Evolutionary conservation across 64 coral and sea anemone species (phyloP).

Genomic region (Montipora cactus): DNA sequence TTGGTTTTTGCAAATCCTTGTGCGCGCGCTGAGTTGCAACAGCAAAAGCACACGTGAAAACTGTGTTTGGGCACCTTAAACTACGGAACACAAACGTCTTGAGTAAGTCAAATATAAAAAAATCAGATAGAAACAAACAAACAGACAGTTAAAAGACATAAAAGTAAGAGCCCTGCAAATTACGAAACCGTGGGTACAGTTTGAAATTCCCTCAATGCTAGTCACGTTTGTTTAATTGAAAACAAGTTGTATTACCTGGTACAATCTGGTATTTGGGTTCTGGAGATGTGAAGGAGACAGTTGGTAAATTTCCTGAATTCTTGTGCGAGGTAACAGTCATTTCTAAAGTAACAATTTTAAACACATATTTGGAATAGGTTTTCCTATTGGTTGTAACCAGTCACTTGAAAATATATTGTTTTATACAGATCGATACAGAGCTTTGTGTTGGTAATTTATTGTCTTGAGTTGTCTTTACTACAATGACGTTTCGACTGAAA

Average conservation of each 20-base stretch:
- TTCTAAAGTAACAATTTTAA: not conserved
- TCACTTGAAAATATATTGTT: not conserved
- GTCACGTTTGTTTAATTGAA: not conserved
- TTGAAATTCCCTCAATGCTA: not conserved
- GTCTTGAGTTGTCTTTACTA: conserved; percentile 1
- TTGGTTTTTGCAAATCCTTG: no score
- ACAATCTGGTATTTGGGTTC: not conserved
- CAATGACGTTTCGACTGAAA: not conserved
- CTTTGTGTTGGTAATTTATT: not conserved
- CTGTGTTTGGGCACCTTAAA: not conserved
- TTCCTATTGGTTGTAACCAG: not conserved
- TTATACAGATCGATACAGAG: not conserved
- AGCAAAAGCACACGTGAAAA: no score
- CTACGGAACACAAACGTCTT: not conserved
- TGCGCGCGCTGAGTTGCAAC: no score
- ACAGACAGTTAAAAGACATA: not conserved
- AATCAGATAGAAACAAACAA: not conserved
- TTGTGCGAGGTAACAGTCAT: not conserved
- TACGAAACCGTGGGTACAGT: not conserved
- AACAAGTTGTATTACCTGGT: not conserved
- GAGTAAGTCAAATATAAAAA: not conserved
- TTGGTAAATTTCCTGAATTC: not conserved
- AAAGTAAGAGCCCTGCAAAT: conserved; percentile 1
- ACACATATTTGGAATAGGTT: not conserved
- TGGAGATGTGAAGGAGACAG: not conserved